A percentile compares a stretch with the other conserved stretches of the same genome.
Conservation (phyloP, 2,888 invertebrate genomes). For the Chorisops tibialis region DNA sequence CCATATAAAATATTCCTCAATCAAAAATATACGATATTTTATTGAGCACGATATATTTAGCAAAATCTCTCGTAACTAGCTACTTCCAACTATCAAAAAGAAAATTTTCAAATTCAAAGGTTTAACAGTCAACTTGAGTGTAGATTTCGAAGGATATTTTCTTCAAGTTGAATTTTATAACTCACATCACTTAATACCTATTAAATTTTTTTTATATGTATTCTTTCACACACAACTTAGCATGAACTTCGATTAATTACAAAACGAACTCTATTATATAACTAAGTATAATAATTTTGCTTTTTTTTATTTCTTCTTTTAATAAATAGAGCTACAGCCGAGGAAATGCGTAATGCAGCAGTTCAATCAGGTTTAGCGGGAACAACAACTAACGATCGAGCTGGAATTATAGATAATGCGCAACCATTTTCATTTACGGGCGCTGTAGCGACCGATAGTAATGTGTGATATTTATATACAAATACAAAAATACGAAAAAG, state of each 20-base stretch:
- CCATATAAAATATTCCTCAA: too few relatives aligned
- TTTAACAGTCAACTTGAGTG: too few relatives aligned
- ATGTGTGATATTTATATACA: constrained; percentile 56
- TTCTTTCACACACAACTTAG: background rate
- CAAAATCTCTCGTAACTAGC: too few relatives aligned
- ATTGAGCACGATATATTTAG: too few relatives aligned
- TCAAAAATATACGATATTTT: too few relatives aligned
- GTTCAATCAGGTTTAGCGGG: constrained; percentile 45
- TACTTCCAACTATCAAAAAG: too few relatives aligned
- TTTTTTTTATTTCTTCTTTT: constrained; percentile 34
- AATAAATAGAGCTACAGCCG: constrained; percentile 66
- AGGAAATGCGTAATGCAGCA: constrained; percentile 73
- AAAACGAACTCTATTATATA: background rate
- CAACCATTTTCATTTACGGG: constrained; percentile 75
- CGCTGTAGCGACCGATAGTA: constrained; percentile 63
- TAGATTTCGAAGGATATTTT: too few relatives aligned
- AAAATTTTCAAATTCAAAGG: too few relatives aligned
- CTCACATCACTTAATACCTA: background rate
- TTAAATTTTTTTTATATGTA: background rate
- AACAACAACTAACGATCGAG: constrained; percentile 61
- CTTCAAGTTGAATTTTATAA: too few relatives aligned
- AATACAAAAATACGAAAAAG: background rate
- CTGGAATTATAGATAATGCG: constrained; percentile 76
- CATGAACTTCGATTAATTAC: background rate
- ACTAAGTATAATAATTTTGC: background rate